Conservation (phyloP, 2,113 vertebrate genomes). For the Dromiciops gliroides region DNA sequence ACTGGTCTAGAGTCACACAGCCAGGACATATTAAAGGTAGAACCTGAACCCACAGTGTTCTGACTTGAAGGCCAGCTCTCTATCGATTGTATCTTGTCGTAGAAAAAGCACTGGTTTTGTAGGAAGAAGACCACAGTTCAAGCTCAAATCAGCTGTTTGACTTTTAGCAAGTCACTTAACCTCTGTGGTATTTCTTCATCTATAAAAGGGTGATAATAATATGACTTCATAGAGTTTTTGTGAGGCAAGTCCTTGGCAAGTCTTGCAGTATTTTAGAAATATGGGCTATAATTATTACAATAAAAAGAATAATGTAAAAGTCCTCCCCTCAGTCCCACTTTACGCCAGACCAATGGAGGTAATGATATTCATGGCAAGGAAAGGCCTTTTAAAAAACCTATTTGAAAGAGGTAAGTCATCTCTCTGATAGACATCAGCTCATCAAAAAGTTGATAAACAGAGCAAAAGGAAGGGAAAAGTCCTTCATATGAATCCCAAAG, state of each 20-base stretch:
- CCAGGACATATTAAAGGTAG: not conserved
- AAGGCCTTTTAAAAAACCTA: not conserved
- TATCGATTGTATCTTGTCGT: not conserved
- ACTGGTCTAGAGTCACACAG: not conserved
- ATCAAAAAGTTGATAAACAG: slow-evolving; percentile 28
- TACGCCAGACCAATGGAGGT: not conserved
- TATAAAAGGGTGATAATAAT: not conserved
- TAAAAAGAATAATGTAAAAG: not conserved
- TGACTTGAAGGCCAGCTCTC: not conserved
- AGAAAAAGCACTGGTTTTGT: not conserved
- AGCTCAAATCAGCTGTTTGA: not conserved
- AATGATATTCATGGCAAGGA: not conserved
- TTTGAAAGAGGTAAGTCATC: not conserved
- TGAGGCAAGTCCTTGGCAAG: not conserved
- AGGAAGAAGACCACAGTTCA: not conserved
- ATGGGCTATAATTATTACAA: not conserved
- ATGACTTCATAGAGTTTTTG: not conserved
- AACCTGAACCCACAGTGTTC: not conserved
- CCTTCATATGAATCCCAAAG: slow-evolving; percentile 69
- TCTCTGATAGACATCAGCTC: slow-evolving; percentile 6
- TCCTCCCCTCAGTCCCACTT: not conserved
- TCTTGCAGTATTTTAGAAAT: not conserved
- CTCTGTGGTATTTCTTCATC: not conserved
- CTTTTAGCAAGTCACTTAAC: not conserved
- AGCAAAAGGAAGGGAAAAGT: slow-evolving; percentile 46